These are phyloP conservation scores for Spatulosminthurus flaviceps DNA, from an alignment of 2,888 invertebrate genomes.

Conservation along the genomic window DNA sequence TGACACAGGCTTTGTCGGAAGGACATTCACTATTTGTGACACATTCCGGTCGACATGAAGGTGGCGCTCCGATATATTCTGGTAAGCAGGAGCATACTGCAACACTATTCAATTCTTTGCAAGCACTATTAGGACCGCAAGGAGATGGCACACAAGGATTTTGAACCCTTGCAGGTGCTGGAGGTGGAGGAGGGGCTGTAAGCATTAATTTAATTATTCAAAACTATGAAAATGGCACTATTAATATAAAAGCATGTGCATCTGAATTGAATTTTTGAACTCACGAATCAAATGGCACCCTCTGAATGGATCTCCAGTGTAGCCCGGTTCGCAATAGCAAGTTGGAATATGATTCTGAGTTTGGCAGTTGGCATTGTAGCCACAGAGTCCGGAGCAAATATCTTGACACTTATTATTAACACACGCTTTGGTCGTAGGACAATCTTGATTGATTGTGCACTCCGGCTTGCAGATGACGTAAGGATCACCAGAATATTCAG, in stretches of 20 bases:
- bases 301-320: conserved; percentile 83
- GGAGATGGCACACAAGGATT: conserved; percentile 62
- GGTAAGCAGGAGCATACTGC: conserved; percentile 64
- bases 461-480: conserved; percentile 79
- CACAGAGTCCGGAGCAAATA: conserved; percentile 64
- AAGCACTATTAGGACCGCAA: conserved; percentile 61
- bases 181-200: conserved; percentile 65
- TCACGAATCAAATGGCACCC: conserved; percentile 73
- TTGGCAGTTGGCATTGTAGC: conserved; percentile 78
- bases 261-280: neutral
- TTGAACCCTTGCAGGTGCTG: conserved; percentile 65
- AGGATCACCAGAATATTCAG: conserved; percentile 77
- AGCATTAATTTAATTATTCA: conserved; percentile 7
- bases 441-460: conserved; percentile 86
- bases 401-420: conserved; percentile 65
- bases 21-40: conserved; percentile 76
- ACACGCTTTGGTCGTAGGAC: conserved; percentile 73
- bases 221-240: neutral
- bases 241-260: neutral
- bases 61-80: conserved; percentile 62
- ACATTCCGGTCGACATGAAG: conserved; percentile 80
- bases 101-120: conserved; percentile 51
- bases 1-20: conserved; percentile 72
- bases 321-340: conserved; percentile 69
- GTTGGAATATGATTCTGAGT: conserved; percentile 73